These are phyloP conservation scores for Globodera rostochiensis DNA, from an alignment of 1,140 invertebrate species.

Conservation along the genomic window DNA sequence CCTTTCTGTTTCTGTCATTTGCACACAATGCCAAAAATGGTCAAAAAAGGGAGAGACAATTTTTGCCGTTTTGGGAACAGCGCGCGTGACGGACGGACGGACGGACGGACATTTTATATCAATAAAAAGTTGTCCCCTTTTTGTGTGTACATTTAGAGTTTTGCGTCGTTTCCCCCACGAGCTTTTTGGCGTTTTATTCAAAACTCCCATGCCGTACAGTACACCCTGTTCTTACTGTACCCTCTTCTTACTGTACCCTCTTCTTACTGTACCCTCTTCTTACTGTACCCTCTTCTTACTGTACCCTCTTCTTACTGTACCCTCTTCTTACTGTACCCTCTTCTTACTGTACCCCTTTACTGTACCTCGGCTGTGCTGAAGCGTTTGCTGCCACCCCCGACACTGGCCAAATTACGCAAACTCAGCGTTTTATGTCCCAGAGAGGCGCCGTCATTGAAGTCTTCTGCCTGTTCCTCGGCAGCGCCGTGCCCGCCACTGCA, in stretches of 20 bases:
- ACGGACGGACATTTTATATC: too few species aligned
- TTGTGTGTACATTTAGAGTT: background rate
- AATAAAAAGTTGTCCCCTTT: too few species aligned
- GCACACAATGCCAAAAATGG: too few species aligned
- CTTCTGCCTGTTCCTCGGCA: background rate
- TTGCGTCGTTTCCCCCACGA: too few species aligned
- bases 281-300: background rate
- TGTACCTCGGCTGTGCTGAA: slow-evolving; percentile 7
- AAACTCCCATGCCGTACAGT: background rate
- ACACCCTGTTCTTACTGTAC: background rate
- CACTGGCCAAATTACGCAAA: background rate
- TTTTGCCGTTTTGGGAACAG: too few species aligned
- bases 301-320: background rate
- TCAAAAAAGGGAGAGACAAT: too few species aligned
- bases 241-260: background rate
- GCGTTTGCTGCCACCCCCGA: background rate
- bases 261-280: background rate
- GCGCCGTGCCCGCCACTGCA: background rate
- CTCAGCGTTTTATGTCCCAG: slow-evolving; percentile 6
- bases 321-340: background rate
- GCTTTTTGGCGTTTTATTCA: too few species aligned
- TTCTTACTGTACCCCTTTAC: slow-evolving; percentile 9
- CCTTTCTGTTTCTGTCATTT: too few species aligned
- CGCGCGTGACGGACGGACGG: too few species aligned
- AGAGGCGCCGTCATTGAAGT: background rate